Evolutionary conservation across 2,888 invertebrate species (phyloP).

Genomic region (Ferdinandea cuprea): DNA sequence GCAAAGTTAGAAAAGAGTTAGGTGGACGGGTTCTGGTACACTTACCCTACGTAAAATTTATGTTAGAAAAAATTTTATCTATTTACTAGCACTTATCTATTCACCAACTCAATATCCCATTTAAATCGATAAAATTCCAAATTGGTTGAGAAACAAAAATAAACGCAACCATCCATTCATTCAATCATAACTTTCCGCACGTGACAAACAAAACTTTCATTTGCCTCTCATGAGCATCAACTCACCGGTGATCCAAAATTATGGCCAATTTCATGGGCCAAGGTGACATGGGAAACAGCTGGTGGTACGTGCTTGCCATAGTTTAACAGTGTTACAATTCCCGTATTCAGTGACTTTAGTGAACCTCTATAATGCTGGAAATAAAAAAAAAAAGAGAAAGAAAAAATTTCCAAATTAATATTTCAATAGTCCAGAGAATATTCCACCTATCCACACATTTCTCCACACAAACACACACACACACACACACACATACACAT

Average conservation of each 20-base stretch:
- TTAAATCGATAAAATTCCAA: not conserved
- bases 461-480: not conserved
- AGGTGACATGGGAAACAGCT: constrained; percentile 98
- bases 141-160: not conserved
- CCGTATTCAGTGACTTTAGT: constrained; percentile 97
- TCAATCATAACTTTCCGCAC: constrained; percentile 21
- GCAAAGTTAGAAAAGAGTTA: no score
- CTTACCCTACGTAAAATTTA: no score
- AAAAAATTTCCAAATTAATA: constrained; percentile 32
- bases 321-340: constrained; percentile 98
- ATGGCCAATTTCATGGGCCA: constrained; percentile 99
- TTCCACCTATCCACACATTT: not conserved
- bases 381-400: constrained; percentile 50
- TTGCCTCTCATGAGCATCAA: constrained; percentile 71
- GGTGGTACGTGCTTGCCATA: constrained; percentile 99
- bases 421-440: constrained; percentile 23
- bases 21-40: no score
- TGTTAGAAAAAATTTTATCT: no score
- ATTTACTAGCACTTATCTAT: not conserved
- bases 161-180: not conserved
- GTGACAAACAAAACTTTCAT: constrained; percentile 16
- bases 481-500: constrained; percentile 5
- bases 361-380: constrained; percentile 96
- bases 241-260: constrained; percentile 98
- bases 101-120: not conserved